These are phyloP conservation scores for Nephrotoma guestfalica DNA, from an alignment of 2,888 invertebrate genomes.

Conservation along the genomic window DNA sequence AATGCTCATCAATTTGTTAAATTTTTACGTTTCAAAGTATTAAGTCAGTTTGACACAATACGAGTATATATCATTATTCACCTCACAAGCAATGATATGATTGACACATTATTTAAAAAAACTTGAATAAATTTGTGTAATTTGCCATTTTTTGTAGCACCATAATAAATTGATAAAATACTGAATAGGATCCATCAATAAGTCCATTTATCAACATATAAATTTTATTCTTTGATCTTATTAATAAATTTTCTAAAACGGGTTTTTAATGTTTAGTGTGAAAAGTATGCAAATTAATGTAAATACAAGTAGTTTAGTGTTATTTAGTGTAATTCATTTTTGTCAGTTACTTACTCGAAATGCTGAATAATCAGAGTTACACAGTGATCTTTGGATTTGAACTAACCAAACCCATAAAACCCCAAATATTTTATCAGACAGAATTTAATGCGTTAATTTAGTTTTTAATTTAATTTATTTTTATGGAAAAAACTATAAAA, in stretches of 20 bases:
- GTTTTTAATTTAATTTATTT: not conserved
- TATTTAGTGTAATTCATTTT: not conserved
- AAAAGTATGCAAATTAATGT: not conserved
- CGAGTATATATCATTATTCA: too few species aligned
- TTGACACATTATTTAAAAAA: too few species aligned
- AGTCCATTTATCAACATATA: not conserved
- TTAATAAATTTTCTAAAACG: not conserved
- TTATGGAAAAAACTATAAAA: not conserved
- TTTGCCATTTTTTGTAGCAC: too few species aligned
- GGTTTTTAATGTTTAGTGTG: not conserved
- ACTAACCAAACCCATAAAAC: not conserved
- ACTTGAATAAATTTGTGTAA: too few species aligned
- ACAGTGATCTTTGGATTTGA: not conserved
- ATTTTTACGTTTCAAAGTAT: too few species aligned
- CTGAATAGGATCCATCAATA: too few species aligned
- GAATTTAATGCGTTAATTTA: not conserved
- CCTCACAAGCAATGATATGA: too few species aligned
- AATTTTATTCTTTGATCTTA: not conserved
- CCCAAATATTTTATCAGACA: not conserved
- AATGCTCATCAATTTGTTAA: too few species aligned
- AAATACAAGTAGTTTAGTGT: not conserved
- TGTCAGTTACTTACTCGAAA: too few species aligned
- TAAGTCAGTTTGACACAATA: too few species aligned
- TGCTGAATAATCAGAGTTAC: too few species aligned
- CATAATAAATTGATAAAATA: too few species aligned